Base-by-base conservation (phyloP, 92 coral and sea anemone species). In the Zoanthus sociatus region DNA sequence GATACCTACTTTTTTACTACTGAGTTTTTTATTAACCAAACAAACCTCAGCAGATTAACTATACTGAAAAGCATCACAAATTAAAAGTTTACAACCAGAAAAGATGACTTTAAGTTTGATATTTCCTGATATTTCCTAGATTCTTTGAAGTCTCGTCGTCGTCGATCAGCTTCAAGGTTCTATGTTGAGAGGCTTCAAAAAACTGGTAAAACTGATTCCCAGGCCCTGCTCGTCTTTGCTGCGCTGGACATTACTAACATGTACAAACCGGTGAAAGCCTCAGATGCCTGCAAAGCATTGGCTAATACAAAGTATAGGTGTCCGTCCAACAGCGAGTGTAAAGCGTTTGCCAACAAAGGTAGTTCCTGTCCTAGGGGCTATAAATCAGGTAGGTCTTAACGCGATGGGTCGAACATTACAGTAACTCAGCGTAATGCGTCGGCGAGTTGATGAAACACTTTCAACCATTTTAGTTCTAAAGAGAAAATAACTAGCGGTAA, bases 181-280 rank as follows among this genome's bases (percentile, higher is more conserved):
- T 93, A 94, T 74, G 92, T 89, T 1, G 95, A 94, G 76, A 63
- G 81, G 21, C 93, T 94, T 69, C 86, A 76, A 50, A 83, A 69
- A 9, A 72, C 33, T 12, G 75, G 3, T 26, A 66, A 68, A 50
- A 63, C 20, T 1, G 71, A 91, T 58, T 50, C 71, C 21, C 21
- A 64, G 88, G 87, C 87, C 0, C 61, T 91, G 26, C 90, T 93
- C 45, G 83, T 88, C 82, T 64, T 94, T 58, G 86, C 95, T 9
- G 92, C 91, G 20, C 85, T 94, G 78, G 88, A 91, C 46, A 84
- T 88, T 46, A 71, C 78, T 44, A 90, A 90, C 42, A 46, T 71
- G 11, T 93, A 89, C 88, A 37, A 45, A 8, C 95, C 98, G 15
- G 45, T 94, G 10, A 74, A 70, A 17, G 92, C 95, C 12, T 37